A percentile compares a stretch with the other conserved stretches of the same genome.
phyloP scores from a whole-genome alignment of 2,888 invertebrate genomes.

The Eurytoma adleriae region DNA sequence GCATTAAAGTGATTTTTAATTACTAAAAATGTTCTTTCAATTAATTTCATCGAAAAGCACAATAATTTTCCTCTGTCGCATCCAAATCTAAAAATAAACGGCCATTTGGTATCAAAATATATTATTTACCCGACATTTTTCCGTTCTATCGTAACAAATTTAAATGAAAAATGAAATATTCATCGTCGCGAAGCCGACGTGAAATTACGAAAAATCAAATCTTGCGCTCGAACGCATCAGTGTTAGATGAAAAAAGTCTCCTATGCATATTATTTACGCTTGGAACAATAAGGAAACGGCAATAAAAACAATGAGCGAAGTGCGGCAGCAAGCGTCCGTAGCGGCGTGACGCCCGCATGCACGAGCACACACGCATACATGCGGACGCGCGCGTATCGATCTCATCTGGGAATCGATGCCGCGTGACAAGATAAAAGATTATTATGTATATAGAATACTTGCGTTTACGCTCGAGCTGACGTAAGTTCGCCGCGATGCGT shows the following conservation, averaged over 20 bases:
- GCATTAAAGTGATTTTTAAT: too few relatives aligned
- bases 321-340: conserved; percentile 47
- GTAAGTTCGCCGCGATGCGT: conserved; percentile 51
- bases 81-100: too few relatives aligned
- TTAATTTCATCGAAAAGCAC: too few relatives aligned
- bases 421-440: conserved; percentile 53
- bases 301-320: conserved; percentile 52
- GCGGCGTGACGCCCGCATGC: conserved; percentile 36
- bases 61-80: too few relatives aligned
- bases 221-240: too few relatives aligned
- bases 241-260: conserved; percentile 6
- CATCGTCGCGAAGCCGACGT: too few relatives aligned
- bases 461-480: conserved; percentile 61
- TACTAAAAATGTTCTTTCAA: too few relatives aligned
- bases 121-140: too few relatives aligned
- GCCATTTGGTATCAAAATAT: too few relatives aligned
- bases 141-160: too few relatives aligned
- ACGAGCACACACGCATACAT: background rate
- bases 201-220: too few relatives aligned
- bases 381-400: conserved; percentile 27
- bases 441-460: conserved; percentile 52
- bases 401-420: conserved; percentile 52
- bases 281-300: conserved; percentile 51
- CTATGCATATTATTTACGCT: conserved; percentile 50
- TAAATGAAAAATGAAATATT: too few relatives aligned